These are phyloP conservation scores for Engystomops pustulosus DNA, from an alignment of 2,113 vertebrate species.

Conservation along the genomic window DNA sequence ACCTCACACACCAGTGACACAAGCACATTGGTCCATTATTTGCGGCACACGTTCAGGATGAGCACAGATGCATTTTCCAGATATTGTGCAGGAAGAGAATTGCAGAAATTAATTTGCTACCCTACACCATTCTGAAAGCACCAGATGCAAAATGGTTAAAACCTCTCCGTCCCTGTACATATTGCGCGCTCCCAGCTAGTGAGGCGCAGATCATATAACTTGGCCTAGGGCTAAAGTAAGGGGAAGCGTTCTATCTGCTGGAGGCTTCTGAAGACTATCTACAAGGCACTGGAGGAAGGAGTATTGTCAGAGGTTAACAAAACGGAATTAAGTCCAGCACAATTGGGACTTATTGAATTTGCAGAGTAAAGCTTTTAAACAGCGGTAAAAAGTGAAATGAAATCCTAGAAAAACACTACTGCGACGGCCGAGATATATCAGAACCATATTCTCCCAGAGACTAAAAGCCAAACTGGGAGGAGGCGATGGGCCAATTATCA, in stretches of 20 bases:
- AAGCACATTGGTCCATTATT: too few species aligned
- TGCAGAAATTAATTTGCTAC: not conserved
- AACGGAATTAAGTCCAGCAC: slow-evolving; percentile 41
- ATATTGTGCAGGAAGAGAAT: not conserved
- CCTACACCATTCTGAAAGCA: not conserved
- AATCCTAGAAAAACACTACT: slow-evolving; percentile 52
- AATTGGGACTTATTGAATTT: slow-evolving; percentile 53
- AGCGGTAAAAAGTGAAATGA: slow-evolving; percentile 40
- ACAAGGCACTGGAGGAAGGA: slow-evolving; percentile 4
- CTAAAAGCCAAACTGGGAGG: slow-evolving; percentile 28
- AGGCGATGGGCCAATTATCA: slow-evolving; percentile 36
- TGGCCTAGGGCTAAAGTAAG: slow-evolving; percentile 23
- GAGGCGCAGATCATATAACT: slow-evolving; percentile 3
- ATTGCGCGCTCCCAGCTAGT: not conserved
- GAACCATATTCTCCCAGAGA: slow-evolving; percentile 29
- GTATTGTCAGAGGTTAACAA: slow-evolving; percentile 51
- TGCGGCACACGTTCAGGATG: too few species aligned
- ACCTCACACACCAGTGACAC: too few species aligned
- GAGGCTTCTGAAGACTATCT: slow-evolving; percentile 16
- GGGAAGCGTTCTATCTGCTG: not conserved
- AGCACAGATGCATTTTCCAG: not conserved
- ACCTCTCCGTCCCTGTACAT: not conserved
- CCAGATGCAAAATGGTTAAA: not conserved
- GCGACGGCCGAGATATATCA: slow-evolving; percentile 17
- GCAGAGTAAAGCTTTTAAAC: slow-evolving; percentile 48